Evolutionary conservation across 2,113 vertebrate species (phyloP).

Genomic region (Centropristis striata): DNA sequence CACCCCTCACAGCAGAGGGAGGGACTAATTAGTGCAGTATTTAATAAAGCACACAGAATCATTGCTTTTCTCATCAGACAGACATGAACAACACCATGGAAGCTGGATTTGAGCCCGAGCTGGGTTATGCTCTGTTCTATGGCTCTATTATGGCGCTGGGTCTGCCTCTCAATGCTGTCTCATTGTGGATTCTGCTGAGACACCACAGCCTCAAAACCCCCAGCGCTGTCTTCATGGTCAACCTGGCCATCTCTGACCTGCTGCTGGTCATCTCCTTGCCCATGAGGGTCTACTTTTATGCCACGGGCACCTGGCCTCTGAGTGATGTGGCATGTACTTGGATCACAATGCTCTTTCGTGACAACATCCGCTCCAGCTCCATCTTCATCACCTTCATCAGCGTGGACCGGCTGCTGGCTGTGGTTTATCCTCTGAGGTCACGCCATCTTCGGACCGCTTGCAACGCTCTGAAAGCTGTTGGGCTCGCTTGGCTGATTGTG

Average conservation of each 20-base stretch:
- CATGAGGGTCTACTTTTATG: constrained; percentile 68
- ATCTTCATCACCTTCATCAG: constrained; percentile 82
- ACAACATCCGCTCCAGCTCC: constrained; percentile 74
- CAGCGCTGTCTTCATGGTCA: constrained; percentile 70
- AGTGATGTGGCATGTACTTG: constrained; percentile 35
- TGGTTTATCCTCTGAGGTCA: constrained; percentile 77
- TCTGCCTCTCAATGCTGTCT: constrained; percentile 70
- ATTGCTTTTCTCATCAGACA: neutral
- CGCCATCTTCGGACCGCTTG: constrained; percentile 52
- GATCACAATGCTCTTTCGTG: constrained; percentile 64
- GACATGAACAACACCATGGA: neutral
- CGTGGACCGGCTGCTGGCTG: constrained; percentile 76
- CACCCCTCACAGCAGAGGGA: neutral
- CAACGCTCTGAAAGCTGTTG: constrained; percentile 55
- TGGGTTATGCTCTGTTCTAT: neutral
- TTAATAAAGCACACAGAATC: neutral
- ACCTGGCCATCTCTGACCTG: constrained; percentile 75
- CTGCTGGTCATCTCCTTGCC: constrained; percentile 75
- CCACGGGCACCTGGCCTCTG: constrained; percentile 52
- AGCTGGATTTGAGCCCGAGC: rapidly evolving
- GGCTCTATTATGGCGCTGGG: constrained; percentile 37
- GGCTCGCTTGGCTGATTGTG: constrained; percentile 58
- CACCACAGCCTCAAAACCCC: constrained; percentile 57
- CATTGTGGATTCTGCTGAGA: constrained; percentile 62
- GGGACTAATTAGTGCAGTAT: neutral